Evolutionary conservation across 2,888 invertebrate genomes (phyloP).

Genomic region (Eupithecia exiguata): DNA sequence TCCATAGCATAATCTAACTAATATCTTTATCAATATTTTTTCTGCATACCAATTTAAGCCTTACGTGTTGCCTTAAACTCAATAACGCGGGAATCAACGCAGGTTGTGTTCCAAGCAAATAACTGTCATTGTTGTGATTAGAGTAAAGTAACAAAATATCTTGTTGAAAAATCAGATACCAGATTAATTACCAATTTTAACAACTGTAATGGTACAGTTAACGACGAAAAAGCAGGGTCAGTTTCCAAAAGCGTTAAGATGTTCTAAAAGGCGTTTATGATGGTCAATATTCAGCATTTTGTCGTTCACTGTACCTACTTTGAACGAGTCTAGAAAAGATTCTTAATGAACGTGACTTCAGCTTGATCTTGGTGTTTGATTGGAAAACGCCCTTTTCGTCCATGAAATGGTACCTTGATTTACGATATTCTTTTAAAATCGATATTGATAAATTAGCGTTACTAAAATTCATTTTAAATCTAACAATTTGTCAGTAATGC

Average conservation of each 20-base stretch:
- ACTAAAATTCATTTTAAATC: conserved; percentile 39
- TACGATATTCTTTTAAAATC: conserved; percentile 38
- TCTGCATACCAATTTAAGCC: conserved; percentile 51
- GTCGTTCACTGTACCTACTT: background rate
- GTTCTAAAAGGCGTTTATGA: background rate
- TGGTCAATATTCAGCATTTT: background rate
- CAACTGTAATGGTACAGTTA: background rate
- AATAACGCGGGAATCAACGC: conserved; percentile 52
- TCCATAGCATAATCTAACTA: background rate
- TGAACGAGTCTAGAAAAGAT: background rate
- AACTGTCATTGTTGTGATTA: conserved; percentile 58
- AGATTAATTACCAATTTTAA: conserved; percentile 21
- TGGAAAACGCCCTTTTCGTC: conserved; percentile 36
- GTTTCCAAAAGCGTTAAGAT: background rate
- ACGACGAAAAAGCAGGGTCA: background rate
- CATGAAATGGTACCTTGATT: conserved; percentile 45
- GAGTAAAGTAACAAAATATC: conserved; percentile 42
- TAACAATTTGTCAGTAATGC: conserved; percentile 41
- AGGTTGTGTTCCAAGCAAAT: conserved; percentile 70
- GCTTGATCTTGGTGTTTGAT: conserved; percentile 32
- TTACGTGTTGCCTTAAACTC: conserved; percentile 71
- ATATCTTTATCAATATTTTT: conserved; percentile 30
- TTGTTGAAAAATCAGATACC: conserved; percentile 7
- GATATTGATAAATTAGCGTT: conserved; percentile 17
- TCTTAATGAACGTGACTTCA: conserved; percentile 4